Conservation (phyloP, 2,113 vertebrate species). For the Melanocharis versteri region DNA sequence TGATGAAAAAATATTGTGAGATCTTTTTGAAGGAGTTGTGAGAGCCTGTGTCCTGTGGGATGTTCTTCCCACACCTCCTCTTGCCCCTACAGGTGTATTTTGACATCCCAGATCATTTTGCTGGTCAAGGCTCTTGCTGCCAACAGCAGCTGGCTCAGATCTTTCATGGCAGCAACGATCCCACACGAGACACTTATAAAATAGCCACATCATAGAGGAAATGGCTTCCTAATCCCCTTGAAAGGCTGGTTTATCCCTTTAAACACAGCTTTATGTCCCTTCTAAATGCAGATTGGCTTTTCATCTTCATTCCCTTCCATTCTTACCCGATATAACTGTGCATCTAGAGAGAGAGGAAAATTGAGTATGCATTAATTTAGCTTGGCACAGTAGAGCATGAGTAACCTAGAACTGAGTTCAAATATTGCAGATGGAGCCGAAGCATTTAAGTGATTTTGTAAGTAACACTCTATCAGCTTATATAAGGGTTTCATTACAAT, state of each 20-base stretch:
- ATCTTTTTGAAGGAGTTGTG: neutral
- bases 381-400: neutral
- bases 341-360: neutral
- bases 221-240: neutral
- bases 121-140: neutral
- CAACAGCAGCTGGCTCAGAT: neutral
- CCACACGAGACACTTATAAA: neutral
- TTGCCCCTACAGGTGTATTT: neutral
- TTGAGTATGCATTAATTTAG: neutral
- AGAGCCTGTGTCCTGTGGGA: neutral
- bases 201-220: neutral
- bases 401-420: neutral
- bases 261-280: neutral
- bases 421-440: constrained; percentile 3
- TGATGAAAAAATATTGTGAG: neutral
- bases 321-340: neutral
- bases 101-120: neutral
- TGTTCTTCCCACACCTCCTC: neutral
- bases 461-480: neutral
- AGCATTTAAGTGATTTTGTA: neutral
- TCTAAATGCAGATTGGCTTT: constrained; percentile 1
- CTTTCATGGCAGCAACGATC: neutral
- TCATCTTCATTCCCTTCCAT: neutral
- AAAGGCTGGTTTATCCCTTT: neutral
- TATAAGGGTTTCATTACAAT: neutral